These are phyloP conservation scores for Linyphia triangularis DNA, from an alignment of 2,888 invertebrate species.

Conservation along the genomic window DNA sequence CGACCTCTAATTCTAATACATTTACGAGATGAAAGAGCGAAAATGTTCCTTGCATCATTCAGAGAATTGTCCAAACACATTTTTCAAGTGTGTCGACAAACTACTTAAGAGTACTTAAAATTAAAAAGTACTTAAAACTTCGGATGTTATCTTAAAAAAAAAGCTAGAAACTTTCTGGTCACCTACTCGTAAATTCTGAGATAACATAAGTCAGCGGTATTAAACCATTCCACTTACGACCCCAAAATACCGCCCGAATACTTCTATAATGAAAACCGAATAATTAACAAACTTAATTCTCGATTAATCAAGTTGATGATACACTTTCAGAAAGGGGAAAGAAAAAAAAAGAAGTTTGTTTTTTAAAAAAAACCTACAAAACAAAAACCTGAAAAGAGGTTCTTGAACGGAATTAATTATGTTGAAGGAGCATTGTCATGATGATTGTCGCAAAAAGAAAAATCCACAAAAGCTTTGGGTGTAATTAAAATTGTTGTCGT, in stretches of 20 bases:
- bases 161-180: neutral
- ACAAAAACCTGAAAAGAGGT: neutral
- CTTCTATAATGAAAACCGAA: neutral
- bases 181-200: neutral
- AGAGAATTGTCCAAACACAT: too few relatives aligned
- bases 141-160: neutral
- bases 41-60: too few relatives aligned
- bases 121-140: neutral
- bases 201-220: neutral
- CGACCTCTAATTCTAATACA: too few relatives aligned
- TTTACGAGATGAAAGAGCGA: too few relatives aligned
- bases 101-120: neutral
- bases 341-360: conserved; percentile 2
- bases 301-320: conserved; percentile 57
- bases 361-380: conserved; percentile 12
- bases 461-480: conserved; percentile 10
- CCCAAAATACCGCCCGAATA: neutral
- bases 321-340: conserved; percentile 6
- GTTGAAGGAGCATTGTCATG: neutral
- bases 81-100: neutral
- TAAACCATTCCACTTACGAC: neutral
- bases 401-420: conserved; percentile 33
- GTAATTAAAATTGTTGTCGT: conserved; percentile 53
- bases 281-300: conserved; percentile 50
- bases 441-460: neutral